These are phyloP conservation scores for Amblyornis subalaris DNA, from an alignment of 2,113 vertebrate species.

Conservation along the genomic window DNA sequence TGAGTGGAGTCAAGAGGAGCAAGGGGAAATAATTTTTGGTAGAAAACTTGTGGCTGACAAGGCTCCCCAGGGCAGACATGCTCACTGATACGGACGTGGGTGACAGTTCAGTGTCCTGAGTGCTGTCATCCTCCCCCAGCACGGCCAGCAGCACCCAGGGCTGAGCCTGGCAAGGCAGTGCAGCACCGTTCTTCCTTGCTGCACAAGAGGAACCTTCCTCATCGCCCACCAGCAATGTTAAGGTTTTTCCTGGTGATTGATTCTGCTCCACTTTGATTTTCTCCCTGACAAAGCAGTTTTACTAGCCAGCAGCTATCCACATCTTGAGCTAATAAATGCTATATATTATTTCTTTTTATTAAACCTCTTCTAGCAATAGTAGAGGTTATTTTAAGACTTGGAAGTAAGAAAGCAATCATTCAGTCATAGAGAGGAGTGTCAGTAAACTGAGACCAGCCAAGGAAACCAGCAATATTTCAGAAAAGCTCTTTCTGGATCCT, in stretches of 20 bases:
- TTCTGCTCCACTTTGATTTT: background rate
- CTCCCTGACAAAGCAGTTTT: conserved; percentile 25
- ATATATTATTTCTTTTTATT: background rate
- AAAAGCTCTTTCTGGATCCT: background rate
- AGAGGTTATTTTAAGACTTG: conserved; percentile 29
- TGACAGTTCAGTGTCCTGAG: rapidly evolving
- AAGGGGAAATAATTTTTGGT: background rate
- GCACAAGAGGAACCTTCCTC: background rate
- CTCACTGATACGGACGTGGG: rapidly evolving
- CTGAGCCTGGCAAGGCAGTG: rapidly evolving
- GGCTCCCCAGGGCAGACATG: rapidly evolving
- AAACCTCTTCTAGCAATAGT: background rate
- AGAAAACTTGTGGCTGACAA: background rate
- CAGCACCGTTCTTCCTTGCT: rapidly evolving
- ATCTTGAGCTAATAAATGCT: background rate
- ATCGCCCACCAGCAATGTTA: background rate
- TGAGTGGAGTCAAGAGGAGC: background rate
- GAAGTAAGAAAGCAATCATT: background rate
- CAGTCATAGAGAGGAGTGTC: background rate
- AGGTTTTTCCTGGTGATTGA: background rate
- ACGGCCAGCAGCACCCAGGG: background rate
- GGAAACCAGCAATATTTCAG: background rate
- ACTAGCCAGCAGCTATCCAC: conserved; percentile 14
- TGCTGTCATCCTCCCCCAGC: background rate
- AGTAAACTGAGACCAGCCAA: background rate